Evolutionary conservation across 2,797 vertebrate genomes (phyloP).

Genomic region (Cheirogaleus major): DNA sequence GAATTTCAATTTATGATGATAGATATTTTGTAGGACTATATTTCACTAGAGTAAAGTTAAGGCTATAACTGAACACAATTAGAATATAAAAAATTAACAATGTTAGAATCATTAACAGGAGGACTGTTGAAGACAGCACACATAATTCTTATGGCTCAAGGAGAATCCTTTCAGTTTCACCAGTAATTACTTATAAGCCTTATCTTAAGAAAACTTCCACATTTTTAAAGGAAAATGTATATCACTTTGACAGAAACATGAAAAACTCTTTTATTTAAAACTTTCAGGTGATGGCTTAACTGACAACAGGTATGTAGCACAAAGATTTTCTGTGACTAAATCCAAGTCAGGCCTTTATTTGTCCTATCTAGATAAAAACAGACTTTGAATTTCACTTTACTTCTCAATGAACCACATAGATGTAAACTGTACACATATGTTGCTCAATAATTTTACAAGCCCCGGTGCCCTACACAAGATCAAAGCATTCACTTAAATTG

Average conservation of each 20-base stretch:
- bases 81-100: conserved; percentile 71
- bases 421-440: neutral
- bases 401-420: neutral
- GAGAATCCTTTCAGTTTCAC: conserved; percentile 55
- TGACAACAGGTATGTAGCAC: neutral
- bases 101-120: conserved; percentile 59
- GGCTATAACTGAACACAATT: conserved; percentile 33
- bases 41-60: conserved; percentile 64
- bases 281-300: neutral
- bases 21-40: conserved; percentile 23
- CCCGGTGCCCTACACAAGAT: neutral
- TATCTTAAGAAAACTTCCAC: conserved; percentile 63
- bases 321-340: neutral
- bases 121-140: conserved; percentile 33
- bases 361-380: neutral
- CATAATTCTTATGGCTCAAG: conserved; percentile 62
- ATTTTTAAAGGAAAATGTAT: conserved; percentile 61
- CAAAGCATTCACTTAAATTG: neutral
- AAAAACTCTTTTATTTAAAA: conserved; percentile 41
- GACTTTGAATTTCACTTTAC: neutral
- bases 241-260: conserved; percentile 53
- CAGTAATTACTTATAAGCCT: conserved; percentile 55
- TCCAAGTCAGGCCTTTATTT: neutral
- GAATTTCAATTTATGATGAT: conserved; percentile 46
- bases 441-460: neutral